Evolutionary conservation across 1,140 invertebrate genomes (phyloP).

Genomic region (Drosophila mayri): DNA sequence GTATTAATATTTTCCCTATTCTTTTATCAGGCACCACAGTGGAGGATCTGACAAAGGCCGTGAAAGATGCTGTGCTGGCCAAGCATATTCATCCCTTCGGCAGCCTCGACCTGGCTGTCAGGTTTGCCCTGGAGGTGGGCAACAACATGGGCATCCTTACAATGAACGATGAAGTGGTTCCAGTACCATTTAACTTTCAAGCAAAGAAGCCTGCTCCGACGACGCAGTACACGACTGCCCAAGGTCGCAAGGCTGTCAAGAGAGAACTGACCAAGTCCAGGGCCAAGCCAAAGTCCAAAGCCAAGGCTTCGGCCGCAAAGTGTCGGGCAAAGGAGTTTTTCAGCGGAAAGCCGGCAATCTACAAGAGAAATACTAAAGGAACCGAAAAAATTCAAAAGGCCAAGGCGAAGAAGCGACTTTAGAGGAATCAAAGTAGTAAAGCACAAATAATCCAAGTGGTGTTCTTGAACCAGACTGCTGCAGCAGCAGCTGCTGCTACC

Average conservation of each 20-base stretch:
- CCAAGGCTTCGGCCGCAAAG: not conserved
- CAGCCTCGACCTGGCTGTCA: slow-evolving; percentile 31
- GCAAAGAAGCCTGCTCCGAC: not conserved
- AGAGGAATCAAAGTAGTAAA: not conserved
- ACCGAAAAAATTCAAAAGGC: not conserved
- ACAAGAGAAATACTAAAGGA: not conserved
- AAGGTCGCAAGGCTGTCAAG: not conserved
- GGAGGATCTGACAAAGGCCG: slow-evolving; percentile 11
- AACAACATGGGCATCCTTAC: slow-evolving; percentile 42
- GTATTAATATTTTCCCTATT: not conserved
- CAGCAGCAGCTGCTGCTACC: not conserved
- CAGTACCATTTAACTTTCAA: slow-evolving; percentile 6
- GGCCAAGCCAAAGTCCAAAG: not conserved
- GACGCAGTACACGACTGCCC: not conserved
- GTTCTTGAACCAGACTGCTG: slow-evolving; percentile 29
- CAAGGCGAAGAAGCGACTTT: not conserved
- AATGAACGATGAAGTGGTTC: slow-evolving; percentile 9
- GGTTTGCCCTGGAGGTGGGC: slow-evolving; percentile 45
- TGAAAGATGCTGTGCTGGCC: slow-evolving; percentile 22
- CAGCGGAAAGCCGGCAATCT: not conserved
- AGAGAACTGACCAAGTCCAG: not conserved
- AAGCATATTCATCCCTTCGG: slow-evolving; percentile 30
- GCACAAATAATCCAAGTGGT: too few species aligned
- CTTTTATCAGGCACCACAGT: slow-evolving; percentile 13
- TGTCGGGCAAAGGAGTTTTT: not conserved